Conservation (phyloP, 2,113 vertebrate species). For the Nymphicus hollandicus region DNA sequence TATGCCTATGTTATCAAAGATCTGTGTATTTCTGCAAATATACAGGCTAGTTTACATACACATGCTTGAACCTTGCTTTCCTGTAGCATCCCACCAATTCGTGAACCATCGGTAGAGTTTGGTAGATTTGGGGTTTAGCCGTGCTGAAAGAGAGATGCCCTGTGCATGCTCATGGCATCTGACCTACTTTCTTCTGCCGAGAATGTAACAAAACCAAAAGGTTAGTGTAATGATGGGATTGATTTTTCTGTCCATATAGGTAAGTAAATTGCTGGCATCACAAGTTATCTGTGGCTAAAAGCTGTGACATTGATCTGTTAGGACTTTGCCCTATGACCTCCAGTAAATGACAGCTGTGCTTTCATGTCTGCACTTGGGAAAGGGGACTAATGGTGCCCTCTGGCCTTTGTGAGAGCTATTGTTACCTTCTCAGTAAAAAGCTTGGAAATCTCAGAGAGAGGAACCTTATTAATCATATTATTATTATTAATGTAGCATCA, state of each 20-base stretch:
- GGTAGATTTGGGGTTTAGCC: not conserved
- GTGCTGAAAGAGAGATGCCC: not conserved
- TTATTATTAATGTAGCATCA: not conserved
- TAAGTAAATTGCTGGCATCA: constrained; percentile 61
- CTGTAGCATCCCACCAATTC: not conserved
- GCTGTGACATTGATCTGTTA: constrained; percentile 57
- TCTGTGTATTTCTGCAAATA: not conserved
- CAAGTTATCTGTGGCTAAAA: constrained; percentile 54
- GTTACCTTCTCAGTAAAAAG: not conserved
- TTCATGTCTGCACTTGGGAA: not conserved
- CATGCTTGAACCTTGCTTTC: not conserved
- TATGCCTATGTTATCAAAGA: not conserved
- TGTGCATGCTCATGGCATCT: not conserved
- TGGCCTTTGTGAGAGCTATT: not conserved
- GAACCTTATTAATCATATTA: not conserved
- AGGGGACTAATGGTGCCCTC: constrained; percentile 4
- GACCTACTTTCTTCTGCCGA: constrained; percentile 35
- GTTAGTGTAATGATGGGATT: constrained; percentile 32
- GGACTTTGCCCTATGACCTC: constrained; percentile 27
- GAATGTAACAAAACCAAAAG: constrained; percentile 48
- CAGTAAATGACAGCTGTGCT: constrained; percentile 20
- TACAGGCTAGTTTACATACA: not conserved
- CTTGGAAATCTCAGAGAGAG: not conserved
- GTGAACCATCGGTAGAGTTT: accelerated
- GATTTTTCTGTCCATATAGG: constrained; percentile 58